A percentile compares a stretch with the other conserved stretches of the same genome.
These are phyloP conservation scores for Pimephales promelas DNA, from an alignment of 2,113 vertebrate genomes.

Conservation along the genomic window DNA sequence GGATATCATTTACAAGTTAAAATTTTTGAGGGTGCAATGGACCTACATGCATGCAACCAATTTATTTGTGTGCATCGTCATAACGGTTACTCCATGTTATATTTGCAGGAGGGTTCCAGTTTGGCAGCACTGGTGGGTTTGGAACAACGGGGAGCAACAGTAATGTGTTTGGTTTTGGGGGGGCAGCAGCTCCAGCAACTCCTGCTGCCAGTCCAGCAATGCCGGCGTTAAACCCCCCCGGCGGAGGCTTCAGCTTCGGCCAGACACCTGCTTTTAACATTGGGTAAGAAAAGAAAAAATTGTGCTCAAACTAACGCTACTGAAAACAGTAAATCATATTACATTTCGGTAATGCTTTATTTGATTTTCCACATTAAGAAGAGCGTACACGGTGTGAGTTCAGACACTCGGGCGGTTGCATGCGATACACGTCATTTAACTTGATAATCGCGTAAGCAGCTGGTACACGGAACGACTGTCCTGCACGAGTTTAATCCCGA, in stretches of 20 bases:
- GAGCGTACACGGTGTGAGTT: too few relatives aligned
- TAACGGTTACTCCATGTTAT: not conserved
- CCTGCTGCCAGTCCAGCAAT: constrained; percentile 69
- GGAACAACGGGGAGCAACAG: constrained; percentile 71
- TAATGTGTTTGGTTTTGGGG: constrained; percentile 87
- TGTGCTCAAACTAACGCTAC: too few relatives aligned
- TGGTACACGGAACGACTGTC: too few relatives aligned
- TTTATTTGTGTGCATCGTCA: not conserved
- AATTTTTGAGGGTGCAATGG: too few relatives aligned
- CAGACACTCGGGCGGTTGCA: too few relatives aligned
- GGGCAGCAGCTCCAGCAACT: constrained; percentile 62
- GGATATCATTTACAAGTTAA: not conserved
- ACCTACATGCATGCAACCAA: too few relatives aligned
- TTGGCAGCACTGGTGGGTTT: constrained; percentile 81
- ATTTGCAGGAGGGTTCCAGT: constrained; percentile 84
- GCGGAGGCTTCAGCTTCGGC: constrained; percentile 79
- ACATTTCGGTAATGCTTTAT: too few relatives aligned
- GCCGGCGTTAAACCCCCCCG: constrained; percentile 73
- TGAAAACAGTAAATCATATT: too few relatives aligned
- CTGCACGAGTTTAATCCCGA: too few relatives aligned
- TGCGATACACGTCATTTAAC: too few relatives aligned
- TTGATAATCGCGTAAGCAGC: too few relatives aligned
- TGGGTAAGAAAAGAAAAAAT: constrained; percentile 75
- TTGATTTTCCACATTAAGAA: too few relatives aligned
- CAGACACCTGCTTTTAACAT: constrained; percentile 80